Evolutionary conservation across 1,140 invertebrate species (phyloP).

Genomic region (Drosophila funebris): DNA sequence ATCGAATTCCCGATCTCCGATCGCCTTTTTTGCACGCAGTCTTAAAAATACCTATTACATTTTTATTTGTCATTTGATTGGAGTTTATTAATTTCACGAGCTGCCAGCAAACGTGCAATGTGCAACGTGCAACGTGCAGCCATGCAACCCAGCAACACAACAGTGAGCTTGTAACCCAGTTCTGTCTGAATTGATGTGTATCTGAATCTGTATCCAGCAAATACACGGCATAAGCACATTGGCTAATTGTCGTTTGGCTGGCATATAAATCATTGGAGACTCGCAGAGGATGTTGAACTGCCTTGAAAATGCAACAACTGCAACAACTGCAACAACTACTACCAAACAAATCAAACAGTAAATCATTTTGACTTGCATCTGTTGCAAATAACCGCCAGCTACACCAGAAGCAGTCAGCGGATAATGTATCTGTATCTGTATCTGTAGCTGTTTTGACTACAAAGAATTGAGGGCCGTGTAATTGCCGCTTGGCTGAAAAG

Average conservation of each 20-base stretch:
- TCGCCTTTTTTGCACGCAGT: constrained; percentile 24
- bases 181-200: constrained; percentile 66
- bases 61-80: constrained; percentile 38
- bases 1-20: constrained; percentile 1
- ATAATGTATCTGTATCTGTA: constrained; percentile 51
- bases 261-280: constrained; percentile 75
- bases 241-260: constrained; percentile 71
- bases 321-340: constrained; percentile 32
- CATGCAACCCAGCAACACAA: constrained; percentile 16
- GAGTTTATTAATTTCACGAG: constrained; percentile 36
- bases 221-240: constrained; percentile 47
- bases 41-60: constrained; percentile 30
- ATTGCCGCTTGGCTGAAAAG: constrained; percentile 79
- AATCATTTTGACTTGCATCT: constrained; percentile 74
- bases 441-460: constrained; percentile 30
- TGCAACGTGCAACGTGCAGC: constrained; percentile 27
- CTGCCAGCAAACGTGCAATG: constrained; percentile 15
- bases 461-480: constrained; percentile 67
- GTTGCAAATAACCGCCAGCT: constrained; percentile 51
- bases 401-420: constrained; percentile 2
- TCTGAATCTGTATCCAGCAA: constrained; percentile 68
- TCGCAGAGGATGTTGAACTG: constrained; percentile 65
- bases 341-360: constrained; percentile 58
- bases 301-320: constrained; percentile 58
- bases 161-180: constrained; percentile 61